phyloP scores from a whole-genome alignment of 2,797 vertebrate genomes.

The Gallinago stenura region DNA sequence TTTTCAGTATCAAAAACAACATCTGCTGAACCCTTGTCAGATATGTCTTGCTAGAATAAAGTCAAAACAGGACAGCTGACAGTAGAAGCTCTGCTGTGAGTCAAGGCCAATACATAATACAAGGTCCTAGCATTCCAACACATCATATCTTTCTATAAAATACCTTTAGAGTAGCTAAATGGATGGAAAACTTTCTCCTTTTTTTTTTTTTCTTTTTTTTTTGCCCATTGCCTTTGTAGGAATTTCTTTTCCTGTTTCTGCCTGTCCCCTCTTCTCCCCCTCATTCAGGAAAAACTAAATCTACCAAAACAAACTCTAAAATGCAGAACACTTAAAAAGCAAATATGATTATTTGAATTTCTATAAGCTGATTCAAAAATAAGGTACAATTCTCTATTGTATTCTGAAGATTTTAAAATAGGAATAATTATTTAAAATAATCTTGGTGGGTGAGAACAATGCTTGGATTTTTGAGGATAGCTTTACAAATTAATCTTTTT shows the following conservation, averaged over 20 bases:
- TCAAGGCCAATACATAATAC: background rate
- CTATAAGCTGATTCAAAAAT: background rate
- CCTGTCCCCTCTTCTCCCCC: rapidly evolving
- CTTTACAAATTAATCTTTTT: background rate
- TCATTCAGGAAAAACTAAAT: background rate
- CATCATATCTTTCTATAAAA: background rate
- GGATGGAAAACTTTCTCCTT: background rate
- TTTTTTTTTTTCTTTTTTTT: background rate
- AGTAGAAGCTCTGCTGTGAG: background rate
- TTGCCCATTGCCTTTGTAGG: background rate
- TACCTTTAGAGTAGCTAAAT: background rate
- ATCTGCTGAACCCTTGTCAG: background rate
- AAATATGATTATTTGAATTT: background rate
- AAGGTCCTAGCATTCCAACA: background rate
- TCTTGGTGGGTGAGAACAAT: background rate
- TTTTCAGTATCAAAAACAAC: background rate
- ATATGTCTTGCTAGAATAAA: background rate
- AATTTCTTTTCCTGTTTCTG: background rate
- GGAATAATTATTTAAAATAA: background rate
- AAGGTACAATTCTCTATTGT: background rate
- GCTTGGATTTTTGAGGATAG: background rate
- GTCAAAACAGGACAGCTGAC: background rate
- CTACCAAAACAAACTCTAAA: background rate
- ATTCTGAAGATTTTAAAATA: background rate
- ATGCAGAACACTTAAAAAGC: background rate